Conservation (phyloP, 2,797 vertebrate genomes). For the Taeniopygia guttata region DNA sequence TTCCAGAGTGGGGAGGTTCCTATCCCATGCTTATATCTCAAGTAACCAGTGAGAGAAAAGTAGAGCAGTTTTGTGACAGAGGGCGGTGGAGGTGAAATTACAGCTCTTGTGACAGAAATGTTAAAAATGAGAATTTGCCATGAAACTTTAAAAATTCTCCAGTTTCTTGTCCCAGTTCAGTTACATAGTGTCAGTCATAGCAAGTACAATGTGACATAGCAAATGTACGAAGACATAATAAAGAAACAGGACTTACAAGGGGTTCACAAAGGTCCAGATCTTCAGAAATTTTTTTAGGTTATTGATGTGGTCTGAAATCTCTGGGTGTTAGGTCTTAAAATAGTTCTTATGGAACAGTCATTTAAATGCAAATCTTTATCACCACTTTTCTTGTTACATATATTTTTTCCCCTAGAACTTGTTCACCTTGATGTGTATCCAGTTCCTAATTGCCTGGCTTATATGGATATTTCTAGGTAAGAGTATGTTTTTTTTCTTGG, state of each 20-base stretch:
- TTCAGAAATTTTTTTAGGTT: not conserved
- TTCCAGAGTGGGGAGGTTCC: not conserved
- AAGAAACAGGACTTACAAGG: not conserved
- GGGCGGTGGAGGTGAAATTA: accelerated
- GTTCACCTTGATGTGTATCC: slow-evolving; percentile 88
- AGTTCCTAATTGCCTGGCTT: slow-evolving; percentile 87
- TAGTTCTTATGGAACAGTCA: not conserved
- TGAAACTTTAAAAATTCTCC: not conserved
- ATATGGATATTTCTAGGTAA: slow-evolving; percentile 96
- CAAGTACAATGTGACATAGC: not conserved
- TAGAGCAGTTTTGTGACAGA: not conserved
- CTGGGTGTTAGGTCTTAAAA: not conserved
- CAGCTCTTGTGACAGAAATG: not conserved
- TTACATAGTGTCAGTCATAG: not conserved
- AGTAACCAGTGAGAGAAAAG: not conserved
- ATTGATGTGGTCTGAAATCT: not conserved
- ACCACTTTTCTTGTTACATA: not conserved
- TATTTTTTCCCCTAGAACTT: slow-evolving; percentile 80
- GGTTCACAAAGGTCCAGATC: not conserved
- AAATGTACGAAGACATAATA: not conserved
- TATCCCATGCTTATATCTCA: not conserved
- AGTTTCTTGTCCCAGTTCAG: not conserved
- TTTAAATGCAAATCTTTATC: not conserved
- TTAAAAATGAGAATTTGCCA: not conserved
- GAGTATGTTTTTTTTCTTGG: not conserved